Evolutionary conservation across 2,797 vertebrate genomes (phyloP).

Genomic region (Rhinophrynus dorsalis): DNA sequence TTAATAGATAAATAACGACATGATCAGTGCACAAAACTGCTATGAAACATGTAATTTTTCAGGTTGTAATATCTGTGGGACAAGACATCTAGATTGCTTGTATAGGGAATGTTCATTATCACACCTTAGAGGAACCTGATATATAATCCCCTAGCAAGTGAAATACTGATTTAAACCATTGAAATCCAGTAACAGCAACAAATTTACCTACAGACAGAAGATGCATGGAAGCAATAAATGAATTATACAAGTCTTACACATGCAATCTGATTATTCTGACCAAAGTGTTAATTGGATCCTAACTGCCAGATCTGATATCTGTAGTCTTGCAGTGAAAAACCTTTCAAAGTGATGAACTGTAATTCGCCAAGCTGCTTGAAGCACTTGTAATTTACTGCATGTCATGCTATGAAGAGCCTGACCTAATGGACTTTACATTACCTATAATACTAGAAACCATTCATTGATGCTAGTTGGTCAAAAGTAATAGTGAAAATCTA

Average conservation of each 20-base stretch:
- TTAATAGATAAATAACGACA: constrained; percentile 67
- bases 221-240: constrained; percentile 97
- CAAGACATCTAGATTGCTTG: constrained; percentile 88
- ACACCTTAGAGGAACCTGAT: constrained; percentile 86
- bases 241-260: constrained; percentile 95
- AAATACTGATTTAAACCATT: constrained; percentile 84
- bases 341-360: constrained; percentile 99
- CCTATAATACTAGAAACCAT: constrained; percentile 91
- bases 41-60: constrained; percentile 86
- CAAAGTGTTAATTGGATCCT: constrained; percentile 99
- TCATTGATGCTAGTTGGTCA: constrained; percentile 72
- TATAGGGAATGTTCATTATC: constrained; percentile 86
- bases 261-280: constrained; percentile 98
- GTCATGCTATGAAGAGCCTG: constrained; percentile 98
- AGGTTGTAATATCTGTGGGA: constrained; percentile 80
- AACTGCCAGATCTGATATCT: constrained; percentile 99
- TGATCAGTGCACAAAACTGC: constrained; percentile 74
- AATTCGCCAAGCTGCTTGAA: constrained; percentile 98
- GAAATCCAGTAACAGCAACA: constrained; percentile 89
- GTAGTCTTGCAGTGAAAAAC: constrained; percentile 89
- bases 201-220: constrained; percentile 98
- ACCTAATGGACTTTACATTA: constrained; percentile 97
- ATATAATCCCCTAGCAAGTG: constrained; percentile 86
- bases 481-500: constrained; percentile 71
- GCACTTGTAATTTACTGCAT: constrained; percentile 99